Conservation (phyloP, 2,797 vertebrate genomes). For the Gambusia yucatana region DNA sequence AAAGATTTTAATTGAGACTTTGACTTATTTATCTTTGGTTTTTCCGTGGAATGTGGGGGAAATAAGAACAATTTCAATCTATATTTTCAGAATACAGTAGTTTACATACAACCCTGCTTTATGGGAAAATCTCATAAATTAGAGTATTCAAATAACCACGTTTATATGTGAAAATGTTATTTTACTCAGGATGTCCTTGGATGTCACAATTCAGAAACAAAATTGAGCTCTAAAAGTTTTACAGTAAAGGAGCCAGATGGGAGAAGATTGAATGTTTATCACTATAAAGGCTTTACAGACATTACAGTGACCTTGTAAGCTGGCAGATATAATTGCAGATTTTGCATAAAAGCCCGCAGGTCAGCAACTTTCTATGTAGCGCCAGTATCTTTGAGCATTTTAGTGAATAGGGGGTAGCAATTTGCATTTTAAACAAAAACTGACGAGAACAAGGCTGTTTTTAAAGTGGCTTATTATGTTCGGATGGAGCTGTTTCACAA, state of each 20-base stretch:
- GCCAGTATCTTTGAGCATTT: conserved; percentile 32
- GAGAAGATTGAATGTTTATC: conserved; percentile 29
- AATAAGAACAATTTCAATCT: background rate
- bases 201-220: background rate
- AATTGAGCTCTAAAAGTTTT: background rate
- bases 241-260: conserved; percentile 21
- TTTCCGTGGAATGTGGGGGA: background rate
- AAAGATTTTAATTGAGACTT: background rate
- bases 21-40: background rate
- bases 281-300: conserved; percentile 8
- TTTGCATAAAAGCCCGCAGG: conserved; percentile 32
- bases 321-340: conserved; percentile 20
- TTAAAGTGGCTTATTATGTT: background rate
- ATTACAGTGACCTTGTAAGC: conserved; percentile 37
- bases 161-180: background rate
- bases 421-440: conserved; percentile 38
- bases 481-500: background rate
- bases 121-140: background rate
- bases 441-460: conserved; percentile 19
- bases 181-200: background rate
- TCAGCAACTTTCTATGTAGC: conserved; percentile 17
- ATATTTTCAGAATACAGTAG: background rate
- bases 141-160: background rate
- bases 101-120: background rate
- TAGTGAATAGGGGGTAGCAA: conserved; percentile 25